Base-by-base conservation (phyloP, 2,888 invertebrate species). In the Cistogaster globosa region DNA sequence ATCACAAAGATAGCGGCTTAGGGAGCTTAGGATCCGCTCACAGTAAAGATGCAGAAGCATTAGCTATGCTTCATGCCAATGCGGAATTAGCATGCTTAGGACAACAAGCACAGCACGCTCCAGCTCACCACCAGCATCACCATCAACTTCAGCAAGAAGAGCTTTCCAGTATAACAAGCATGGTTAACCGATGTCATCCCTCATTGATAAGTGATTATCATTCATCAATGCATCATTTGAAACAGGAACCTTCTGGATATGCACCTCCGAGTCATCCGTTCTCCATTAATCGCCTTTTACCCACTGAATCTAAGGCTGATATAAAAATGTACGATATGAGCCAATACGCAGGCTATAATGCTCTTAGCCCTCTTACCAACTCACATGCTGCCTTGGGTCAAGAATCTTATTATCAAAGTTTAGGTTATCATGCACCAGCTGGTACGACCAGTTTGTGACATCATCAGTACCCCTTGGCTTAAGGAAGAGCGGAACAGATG, bases 281-380 rank as follows among this genome's bases (percentile, higher is more conserved):
- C 94, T 97, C 97, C 92, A 98, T 98, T 93, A 98, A 97, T 90
- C 96, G 98, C 92, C 94, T 98, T 91, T 94, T 98, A 90, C 98
- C 98, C 75, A 95, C 96, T 72, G 97, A 97, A 92, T 96, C 96
- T 88, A 97, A 97, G 93, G 94, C 97, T 87, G 98, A 98, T 93
- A 95, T 97, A 89, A 98, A 97, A 93, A 97, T 98, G 97, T 98
- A 98, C 93, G 97, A 97, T 91, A 97, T 96, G 93, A 94, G 95
- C 86, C 94, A 94, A 87, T 95, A 95, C 88, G 93, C 93, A 81
- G 94, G 94, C 82, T 95, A 95, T 88, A 95, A 94, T 88, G 94
- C 94, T 72, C 93, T 94, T 88, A 95, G 94, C 90, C 94, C 94
- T 55, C 92, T 95, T 87, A 94, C 94, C 60, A 95, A 95, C 87